Percentiles rank a stretch among this genome's conserved stretches.
Evolutionary conservation across 2,888 invertebrate species (phyloP).

Genomic region (Cartodere bifasciata): DNA sequence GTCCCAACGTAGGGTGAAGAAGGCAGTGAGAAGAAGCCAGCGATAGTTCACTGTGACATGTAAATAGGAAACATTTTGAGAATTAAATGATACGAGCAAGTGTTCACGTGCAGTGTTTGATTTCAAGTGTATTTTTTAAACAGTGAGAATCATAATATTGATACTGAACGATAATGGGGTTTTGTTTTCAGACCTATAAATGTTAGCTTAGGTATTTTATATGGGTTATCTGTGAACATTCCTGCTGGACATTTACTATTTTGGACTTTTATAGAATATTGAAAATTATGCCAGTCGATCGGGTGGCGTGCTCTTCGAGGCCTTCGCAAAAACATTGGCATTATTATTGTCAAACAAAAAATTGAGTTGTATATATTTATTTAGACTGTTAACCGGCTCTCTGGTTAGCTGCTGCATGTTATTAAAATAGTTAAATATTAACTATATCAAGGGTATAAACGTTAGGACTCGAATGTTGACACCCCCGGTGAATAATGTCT

Average conservation of each 20-base stretch:
- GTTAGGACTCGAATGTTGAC: too few relatives aligned
- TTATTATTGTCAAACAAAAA: too few relatives aligned
- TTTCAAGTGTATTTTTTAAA: constrained; percentile 2
- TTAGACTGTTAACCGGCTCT: too few relatives aligned
- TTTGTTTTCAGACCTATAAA: constrained; percentile 23
- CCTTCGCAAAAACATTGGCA: too few relatives aligned
- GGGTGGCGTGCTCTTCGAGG: too few relatives aligned
- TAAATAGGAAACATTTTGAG: constrained; percentile 11
- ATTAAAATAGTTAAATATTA: too few relatives aligned
- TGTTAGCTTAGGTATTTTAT: constrained; percentile 20
- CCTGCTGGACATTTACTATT: constrained; percentile 16
- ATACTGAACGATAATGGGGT: constrained; percentile 14
- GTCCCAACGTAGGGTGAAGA: constrained; percentile 34
- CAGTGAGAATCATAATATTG: constrained; percentile 11
- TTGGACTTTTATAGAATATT: constrained; percentile 23
- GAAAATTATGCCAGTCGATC: too few relatives aligned
- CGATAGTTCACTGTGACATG: constrained; percentile 23
- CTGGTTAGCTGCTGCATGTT: too few relatives aligned
- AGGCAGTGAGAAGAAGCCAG: constrained; percentile 35
- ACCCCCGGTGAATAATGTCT: too few relatives aligned
- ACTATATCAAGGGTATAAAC: too few relatives aligned
- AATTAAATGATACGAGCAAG: not conserved
- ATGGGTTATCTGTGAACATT: constrained; percentile 22
- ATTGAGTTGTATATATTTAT: too few relatives aligned
- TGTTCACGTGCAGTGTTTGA: constrained; percentile 3